A percentile compares a stretch with the other conserved stretches of the same genome.
These are phyloP conservation scores for Oryzias woworae DNA, from an alignment of 2,113 vertebrate genomes.

Conservation along the genomic window DNA sequence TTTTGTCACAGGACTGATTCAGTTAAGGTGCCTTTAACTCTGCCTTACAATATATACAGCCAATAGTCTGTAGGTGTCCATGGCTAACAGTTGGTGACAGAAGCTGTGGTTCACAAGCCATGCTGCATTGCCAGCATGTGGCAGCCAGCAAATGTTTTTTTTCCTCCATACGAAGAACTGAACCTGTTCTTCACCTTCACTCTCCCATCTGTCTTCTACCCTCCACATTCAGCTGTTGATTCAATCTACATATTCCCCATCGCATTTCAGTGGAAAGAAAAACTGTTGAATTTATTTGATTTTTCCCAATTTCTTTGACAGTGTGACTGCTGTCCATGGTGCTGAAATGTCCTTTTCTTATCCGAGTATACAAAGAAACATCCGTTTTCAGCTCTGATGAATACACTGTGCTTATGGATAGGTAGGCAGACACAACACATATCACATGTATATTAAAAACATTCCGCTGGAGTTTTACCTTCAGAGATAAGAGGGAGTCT, in stretches of 20 bases:
- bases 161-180: constrained; percentile 26
- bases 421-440: constrained; percentile 6
- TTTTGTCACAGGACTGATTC: constrained; percentile 7
- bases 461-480: constrained; percentile 63
- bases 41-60: constrained; percentile 54
- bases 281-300: too few relatives aligned
- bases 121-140: constrained; percentile 65
- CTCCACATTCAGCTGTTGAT: background rate
- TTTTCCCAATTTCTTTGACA: too few relatives aligned
- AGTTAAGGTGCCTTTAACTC: constrained; percentile 38
- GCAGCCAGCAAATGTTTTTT: constrained; percentile 43
- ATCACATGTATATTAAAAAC: background rate
- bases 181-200: constrained; percentile 24
- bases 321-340: constrained; percentile 52
- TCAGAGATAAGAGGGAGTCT: constrained; percentile 72
- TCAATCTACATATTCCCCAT: background rate
- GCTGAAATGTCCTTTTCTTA: constrained; percentile 32
- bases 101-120: constrained; percentile 53
- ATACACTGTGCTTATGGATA: constrained; percentile 8
- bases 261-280: too few relatives aligned
- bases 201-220: background rate
- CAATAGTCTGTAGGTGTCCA: constrained; percentile 51
- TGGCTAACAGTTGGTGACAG: constrained; percentile 68
- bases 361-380: background rate
- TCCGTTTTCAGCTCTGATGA: background rate